Evolutionary conservation across 2,113 vertebrate species (phyloP).

Genomic region (Coptodon rendalli): DNA sequence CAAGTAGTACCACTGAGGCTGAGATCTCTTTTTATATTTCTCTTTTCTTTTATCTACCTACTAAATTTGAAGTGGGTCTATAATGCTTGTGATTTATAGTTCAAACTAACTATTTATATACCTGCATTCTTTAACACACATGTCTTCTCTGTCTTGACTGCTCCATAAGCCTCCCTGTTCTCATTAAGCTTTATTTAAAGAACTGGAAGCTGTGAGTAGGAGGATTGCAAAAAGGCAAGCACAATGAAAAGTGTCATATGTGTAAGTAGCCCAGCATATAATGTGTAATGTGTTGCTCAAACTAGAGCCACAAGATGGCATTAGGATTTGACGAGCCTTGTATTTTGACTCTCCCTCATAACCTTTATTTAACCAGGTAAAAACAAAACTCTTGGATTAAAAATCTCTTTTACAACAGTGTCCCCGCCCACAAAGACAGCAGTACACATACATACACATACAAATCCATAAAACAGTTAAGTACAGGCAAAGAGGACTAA

Average conservation of each 20-base stretch:
- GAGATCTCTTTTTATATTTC: background rate
- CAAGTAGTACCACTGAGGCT: background rate
- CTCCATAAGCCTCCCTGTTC: background rate
- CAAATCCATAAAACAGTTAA: background rate
- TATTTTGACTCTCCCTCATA: background rate
- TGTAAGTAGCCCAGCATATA: background rate
- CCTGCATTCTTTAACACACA: background rate
- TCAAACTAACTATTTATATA: background rate
- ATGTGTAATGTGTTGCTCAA: background rate
- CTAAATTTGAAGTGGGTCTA: background rate
- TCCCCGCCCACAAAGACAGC: background rate
- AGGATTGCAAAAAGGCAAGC: background rate
- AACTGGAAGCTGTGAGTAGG: background rate
- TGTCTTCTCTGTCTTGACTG: background rate
- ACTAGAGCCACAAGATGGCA: background rate
- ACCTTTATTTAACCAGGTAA: background rate
- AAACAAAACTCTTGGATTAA: background rate
- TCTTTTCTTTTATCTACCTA: background rate
- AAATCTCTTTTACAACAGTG: background rate
- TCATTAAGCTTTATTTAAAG: background rate
- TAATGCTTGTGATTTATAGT: background rate
- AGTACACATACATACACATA: background rate
- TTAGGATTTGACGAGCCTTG: background rate
- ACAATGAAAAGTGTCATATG: background rate
- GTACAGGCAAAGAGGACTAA: background rate